Conservation (phyloP, 2,888 invertebrate species). For the Sialis lutaria region DNA sequence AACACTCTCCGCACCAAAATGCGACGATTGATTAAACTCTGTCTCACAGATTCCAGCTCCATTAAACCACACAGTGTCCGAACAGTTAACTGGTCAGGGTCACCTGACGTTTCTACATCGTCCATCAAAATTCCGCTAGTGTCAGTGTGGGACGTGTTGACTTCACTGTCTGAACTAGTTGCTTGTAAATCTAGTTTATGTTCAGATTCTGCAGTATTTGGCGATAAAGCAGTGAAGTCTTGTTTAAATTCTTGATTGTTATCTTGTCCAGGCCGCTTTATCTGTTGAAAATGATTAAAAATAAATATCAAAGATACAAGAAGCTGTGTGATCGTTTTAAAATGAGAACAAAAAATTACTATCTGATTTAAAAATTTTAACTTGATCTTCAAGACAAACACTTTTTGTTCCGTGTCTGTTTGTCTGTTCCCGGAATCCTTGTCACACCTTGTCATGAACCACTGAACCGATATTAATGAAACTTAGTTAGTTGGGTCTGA, state of each 20-base stretch:
- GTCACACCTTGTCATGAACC: too few species aligned
- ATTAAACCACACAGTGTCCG: constrained; percentile 19
- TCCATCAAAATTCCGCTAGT: too few species aligned
- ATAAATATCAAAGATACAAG: not conserved
- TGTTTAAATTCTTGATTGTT: not conserved
- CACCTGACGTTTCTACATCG: too few species aligned
- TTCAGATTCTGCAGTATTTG: not conserved
- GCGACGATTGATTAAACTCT: constrained; percentile 13
- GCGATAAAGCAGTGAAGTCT: not conserved
- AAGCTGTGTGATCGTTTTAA: too few species aligned
- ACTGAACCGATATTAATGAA: too few species aligned
- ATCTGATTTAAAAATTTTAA: too few species aligned
- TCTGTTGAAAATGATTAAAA: not conserved
- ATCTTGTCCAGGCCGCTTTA: not conserved
- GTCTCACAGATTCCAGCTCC: constrained; percentile 18
- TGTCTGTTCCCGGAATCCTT: too few species aligned
- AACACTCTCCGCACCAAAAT: constrained; percentile 12
- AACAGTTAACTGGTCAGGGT: constrained; percentile 7
- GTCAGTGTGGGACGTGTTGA: too few species aligned
- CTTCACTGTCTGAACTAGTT: not conserved
- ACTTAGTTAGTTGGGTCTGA: too few species aligned
- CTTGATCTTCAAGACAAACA: too few species aligned
- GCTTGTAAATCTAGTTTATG: not conserved
- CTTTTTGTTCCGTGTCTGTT: too few species aligned
- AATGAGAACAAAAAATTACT: too few species aligned